These are phyloP conservation scores for Brassicogethes aeneus DNA, from an alignment of 2,888 invertebrate genomes.

Conservation along the genomic window DNA sequence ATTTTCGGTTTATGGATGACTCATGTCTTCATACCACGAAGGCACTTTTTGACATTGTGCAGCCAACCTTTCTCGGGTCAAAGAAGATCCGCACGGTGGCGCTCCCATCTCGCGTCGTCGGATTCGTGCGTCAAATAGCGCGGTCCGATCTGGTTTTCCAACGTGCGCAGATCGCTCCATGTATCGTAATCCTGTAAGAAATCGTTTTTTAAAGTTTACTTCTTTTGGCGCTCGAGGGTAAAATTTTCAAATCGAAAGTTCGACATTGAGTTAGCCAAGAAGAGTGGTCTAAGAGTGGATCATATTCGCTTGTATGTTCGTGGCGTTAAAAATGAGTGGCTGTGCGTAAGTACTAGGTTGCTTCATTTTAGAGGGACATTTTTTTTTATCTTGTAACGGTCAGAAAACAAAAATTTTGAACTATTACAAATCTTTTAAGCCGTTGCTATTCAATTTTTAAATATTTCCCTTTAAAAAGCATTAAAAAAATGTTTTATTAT, in stretches of 20 bases:
- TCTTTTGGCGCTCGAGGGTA: constrained; percentile 1
- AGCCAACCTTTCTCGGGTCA: constrained; percentile 46
- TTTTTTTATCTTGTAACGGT: too few species aligned
- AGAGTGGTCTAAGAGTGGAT: constrained; percentile 8
- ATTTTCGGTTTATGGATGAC: too few species aligned
- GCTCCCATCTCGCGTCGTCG: constrained; percentile 86
- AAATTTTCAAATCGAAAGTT: neutral
- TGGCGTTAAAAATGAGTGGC: too few species aligned
- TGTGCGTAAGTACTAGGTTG: too few species aligned
- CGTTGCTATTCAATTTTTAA: too few species aligned
- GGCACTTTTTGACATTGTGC: constrained; percentile 39
- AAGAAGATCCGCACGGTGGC: constrained; percentile 34
- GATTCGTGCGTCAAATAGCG: constrained; percentile 88
- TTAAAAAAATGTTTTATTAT: too few species aligned
- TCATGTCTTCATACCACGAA: constrained; percentile 35
- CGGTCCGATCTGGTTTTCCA: constrained; percentile 66
- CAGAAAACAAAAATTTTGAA: too few species aligned
- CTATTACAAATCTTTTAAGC: too few species aligned
- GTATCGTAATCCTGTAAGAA: constrained; percentile 71
- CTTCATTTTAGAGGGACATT: too few species aligned
- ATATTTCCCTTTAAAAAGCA: too few species aligned
- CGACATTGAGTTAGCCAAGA: neutral
- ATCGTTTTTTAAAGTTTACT: constrained; percentile 1
- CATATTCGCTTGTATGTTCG: too few species aligned
- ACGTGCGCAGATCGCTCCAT: constrained; percentile 85